Conservation (phyloP, 2,888 invertebrate species). For the Phytoseiulus persimilis region DNA sequence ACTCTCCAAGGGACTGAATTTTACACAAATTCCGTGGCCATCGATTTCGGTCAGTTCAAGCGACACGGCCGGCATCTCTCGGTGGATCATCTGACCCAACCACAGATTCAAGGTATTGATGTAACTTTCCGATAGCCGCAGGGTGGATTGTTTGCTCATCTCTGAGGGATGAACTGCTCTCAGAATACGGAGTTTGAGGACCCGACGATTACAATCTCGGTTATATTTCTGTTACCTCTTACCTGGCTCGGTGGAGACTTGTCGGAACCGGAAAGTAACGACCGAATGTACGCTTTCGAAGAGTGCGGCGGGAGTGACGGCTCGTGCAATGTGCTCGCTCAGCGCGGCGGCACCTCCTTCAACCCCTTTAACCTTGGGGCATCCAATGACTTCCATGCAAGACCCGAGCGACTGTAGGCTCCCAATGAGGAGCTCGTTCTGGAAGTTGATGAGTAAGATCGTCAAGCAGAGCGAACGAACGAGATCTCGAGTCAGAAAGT, state of each 20-base stretch:
- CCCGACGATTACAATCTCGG: no score
- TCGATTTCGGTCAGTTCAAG: constrained; percentile 79
- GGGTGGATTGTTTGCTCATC: neutral
- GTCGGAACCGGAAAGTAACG: constrained; percentile 30
- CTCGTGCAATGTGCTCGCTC: neutral
- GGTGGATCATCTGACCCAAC: constrained; percentile 79
- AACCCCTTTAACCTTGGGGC: neutral
- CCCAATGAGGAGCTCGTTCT: constrained; percentile 43
- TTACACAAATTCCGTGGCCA: constrained; percentile 67
- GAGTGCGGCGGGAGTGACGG: neutral
- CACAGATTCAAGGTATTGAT: constrained; percentile 45
- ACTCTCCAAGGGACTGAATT: constrained; percentile 74
- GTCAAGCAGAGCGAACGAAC: constrained; percentile 17
- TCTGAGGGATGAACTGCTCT: neutral
- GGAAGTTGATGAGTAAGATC: constrained; percentile 25
- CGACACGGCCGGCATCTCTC: constrained; percentile 71
- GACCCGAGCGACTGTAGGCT: constrained; percentile 41
- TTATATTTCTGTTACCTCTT: no score
- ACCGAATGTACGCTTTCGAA: constrained; percentile 12
- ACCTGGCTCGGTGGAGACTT: neutral
- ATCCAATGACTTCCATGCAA: constrained; percentile 20
- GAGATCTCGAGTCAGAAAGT: neutral
- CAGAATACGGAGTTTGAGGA: no score
- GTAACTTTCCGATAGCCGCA: neutral
- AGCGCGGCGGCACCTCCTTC: neutral